Conservation (phyloP, 2,888 invertebrate genomes). For the Neuroscelio doddi region DNA sequence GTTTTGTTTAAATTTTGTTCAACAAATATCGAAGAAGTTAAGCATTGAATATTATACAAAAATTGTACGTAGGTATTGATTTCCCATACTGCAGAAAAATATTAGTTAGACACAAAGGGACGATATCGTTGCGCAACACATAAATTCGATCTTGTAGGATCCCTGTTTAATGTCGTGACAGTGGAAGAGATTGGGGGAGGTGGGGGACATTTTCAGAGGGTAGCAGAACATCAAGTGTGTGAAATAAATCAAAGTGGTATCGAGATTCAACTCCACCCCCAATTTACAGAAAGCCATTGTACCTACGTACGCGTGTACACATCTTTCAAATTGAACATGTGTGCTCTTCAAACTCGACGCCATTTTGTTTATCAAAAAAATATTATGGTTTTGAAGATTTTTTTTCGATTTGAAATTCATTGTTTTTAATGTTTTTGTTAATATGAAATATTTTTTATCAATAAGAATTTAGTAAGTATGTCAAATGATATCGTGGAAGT, state of each 20-base stretch:
- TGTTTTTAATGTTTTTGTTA: too few species aligned
- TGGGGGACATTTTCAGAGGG: conserved; percentile 40
- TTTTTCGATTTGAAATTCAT: too few species aligned
- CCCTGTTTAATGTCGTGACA: conserved; percentile 29
- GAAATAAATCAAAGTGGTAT: conserved; percentile 44
- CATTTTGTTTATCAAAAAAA: conserved; percentile 3
- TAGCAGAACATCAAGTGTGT: conserved; percentile 32
- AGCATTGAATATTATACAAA: too few species aligned
- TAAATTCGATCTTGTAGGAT: conserved; percentile 19
- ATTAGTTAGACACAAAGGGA: conserved; percentile 2
- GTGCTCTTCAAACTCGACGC: background rate
- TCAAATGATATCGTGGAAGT: too few species aligned
- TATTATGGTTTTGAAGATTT: too few species aligned
- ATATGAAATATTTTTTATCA: too few species aligned
- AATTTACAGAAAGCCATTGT: conserved; percentile 39
- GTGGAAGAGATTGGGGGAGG: conserved; percentile 28
- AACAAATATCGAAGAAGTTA: too few species aligned
- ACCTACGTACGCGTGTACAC: background rate
- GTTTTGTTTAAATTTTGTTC: too few species aligned
- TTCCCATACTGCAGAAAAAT: background rate
- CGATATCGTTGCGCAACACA: too few species aligned
- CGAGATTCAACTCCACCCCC: conserved; percentile 42
- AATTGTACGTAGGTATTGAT: too few species aligned
- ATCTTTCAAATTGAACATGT: conserved; percentile 8
- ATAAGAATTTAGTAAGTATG: too few species aligned